Evolutionary conservation across 2,888 invertebrate species (phyloP).

Genomic region (Blastobasis lacticolella): DNA sequence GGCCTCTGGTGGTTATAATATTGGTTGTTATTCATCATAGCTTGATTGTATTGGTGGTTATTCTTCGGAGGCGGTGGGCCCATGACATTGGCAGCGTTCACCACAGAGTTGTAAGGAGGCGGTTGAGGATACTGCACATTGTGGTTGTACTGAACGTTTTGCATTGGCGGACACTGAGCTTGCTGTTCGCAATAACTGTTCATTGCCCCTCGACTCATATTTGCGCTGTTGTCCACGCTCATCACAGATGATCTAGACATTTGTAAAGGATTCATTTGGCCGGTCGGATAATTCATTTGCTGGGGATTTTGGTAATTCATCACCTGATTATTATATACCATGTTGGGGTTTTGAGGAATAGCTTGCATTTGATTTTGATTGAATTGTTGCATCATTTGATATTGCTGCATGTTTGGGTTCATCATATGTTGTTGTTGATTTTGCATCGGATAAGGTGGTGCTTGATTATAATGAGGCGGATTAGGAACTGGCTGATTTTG

Average conservation of each 20-base stretch:
- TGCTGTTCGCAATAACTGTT: conserved; percentile 56
- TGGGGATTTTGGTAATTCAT: conserved; percentile 42
- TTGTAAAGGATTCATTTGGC: conserved; percentile 55
- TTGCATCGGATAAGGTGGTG: conserved; percentile 46
- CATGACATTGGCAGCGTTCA: conserved; percentile 60
- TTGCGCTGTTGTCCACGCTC: conserved; percentile 65
- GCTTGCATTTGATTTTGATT: conserved; percentile 43
- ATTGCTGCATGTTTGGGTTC: conserved; percentile 54
- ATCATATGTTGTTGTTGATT: conserved; percentile 40
- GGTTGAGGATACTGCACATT: conserved; percentile 58
- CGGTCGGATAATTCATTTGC: conserved; percentile 41
- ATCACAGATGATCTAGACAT: conserved; percentile 64
- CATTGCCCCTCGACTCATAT: conserved; percentile 53
- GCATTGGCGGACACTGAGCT: conserved; percentile 37
- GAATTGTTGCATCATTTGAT: conserved; percentile 55
- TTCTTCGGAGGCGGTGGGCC: conserved; percentile 66
- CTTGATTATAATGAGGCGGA: conserved; percentile 37
- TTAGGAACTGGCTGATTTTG: conserved; percentile 30
- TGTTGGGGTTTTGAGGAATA: conserved; percentile 41
- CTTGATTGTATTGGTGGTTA: conserved; percentile 63
- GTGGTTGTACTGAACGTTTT: conserved; percentile 47
- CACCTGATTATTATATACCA: conserved; percentile 47
- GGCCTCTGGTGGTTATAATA: conserved; percentile 62
- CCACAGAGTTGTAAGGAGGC: conserved; percentile 56
- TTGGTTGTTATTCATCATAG: conserved; percentile 66